Evolutionary conservation across 2,113 vertebrate genomes (phyloP), one percentile per base, ranked within the genome.

Genomic region (Hydrochoerus hydrochaeris): DNA sequence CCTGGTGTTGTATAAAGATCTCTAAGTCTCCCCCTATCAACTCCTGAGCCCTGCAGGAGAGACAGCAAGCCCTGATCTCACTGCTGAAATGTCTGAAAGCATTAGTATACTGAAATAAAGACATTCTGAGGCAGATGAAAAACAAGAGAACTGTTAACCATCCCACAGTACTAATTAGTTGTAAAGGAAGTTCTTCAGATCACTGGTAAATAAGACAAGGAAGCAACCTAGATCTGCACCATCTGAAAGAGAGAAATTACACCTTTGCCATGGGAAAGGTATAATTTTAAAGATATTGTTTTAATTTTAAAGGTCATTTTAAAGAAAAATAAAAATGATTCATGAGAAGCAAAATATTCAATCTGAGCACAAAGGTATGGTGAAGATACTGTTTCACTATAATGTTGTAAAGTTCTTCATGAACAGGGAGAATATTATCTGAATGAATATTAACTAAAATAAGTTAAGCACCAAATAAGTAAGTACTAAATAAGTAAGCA

Each of bases 261-360:
- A n/a, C n/a, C 32, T 38, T 46, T 63, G 28, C 69, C 5, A 30
- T 22, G 62, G 44, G 22, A 78, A 71, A 73, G 41, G 32, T 32
- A 38, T 54, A 62, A 62, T 7, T 69, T 60, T 80, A 73, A 62
- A 80, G n/a, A 49, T 30, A 62, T 81, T 41, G 26, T 54, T 62
- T 62, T 52, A 60, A 85, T 83, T 46, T 84, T 90, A 65, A 65
- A 78, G 54, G 35, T 41, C 44, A 57, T 49, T 80, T 78, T 52
- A 87, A 87, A 63, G 41, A 12, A 95, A 91, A 95, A 73, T 38
- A 80, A 85, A 38, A 41, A 93, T 86, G 44, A 77, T 26, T 77
- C 49, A 87, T 49, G 20, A 67, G 5, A 77, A 52, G 49, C 13
- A 73, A 83, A 58, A 60, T 67, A 69, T 35, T 87, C 65, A 82